A percentile compares a stretch with the other conserved stretches of the same genome.
Evolutionary conservation across 1,140 invertebrate species (phyloP).

Genomic region (Penaeus japonicus): DNA sequence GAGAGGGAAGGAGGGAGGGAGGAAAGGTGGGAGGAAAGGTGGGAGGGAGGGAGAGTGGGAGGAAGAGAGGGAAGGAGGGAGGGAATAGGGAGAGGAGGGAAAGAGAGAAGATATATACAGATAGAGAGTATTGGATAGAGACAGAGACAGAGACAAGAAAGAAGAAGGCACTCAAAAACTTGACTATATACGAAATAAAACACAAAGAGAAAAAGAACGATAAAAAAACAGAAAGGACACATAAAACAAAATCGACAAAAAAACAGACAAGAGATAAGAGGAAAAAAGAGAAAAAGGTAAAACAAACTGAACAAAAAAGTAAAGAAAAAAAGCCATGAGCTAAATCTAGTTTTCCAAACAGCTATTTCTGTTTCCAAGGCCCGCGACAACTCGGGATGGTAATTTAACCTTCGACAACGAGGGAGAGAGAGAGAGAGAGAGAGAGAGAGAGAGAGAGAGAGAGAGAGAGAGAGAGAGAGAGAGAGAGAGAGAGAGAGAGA

Average conservation of each 20-base stretch:
- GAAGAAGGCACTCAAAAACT: background rate
- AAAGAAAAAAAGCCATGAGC: no score
- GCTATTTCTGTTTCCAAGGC: no score
- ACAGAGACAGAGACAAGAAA: background rate
- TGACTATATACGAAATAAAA: background rate
- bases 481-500: no score
- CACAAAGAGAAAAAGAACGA: background rate
- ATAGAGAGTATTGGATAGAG: background rate
- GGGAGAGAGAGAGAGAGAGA: no score
- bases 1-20: background rate
- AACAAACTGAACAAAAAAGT: background rate
- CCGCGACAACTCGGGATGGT: no score
- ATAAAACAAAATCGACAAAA: background rate
- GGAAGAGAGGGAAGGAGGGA: background rate
- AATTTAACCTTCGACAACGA: no score
- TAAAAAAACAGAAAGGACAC: background rate
- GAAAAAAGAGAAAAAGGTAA: background rate
- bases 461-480: no score
- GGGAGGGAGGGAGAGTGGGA: background rate
- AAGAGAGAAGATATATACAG: background rate
- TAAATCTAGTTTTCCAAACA: no score
- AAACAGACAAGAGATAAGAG: background rate
- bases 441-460: no score
- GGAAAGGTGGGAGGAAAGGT: background rate
- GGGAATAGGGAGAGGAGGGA: background rate